Percentiles rank a stretch among this genome's conserved stretches.
Evolutionary conservation across 1,140 invertebrate genomes (phyloP).

Genomic region (Trachelipus rathkii): DNA sequence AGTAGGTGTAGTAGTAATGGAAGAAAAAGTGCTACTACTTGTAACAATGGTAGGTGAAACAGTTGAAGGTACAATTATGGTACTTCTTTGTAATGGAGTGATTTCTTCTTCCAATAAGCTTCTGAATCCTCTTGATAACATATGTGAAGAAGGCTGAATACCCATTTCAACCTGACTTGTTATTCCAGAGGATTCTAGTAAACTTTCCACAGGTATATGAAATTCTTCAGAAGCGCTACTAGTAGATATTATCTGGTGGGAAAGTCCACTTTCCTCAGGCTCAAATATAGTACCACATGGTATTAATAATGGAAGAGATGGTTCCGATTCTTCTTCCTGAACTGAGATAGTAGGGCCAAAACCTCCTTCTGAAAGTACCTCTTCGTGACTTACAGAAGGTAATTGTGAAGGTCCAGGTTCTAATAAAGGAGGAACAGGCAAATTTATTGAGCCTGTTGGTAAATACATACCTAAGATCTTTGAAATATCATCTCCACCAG

Average conservation of each 20-base stretch:
- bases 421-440: conserved; percentile 32
- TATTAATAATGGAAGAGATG: conserved; percentile 16
- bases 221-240: background rate
- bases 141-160: background rate
- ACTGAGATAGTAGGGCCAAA: conserved; percentile 3
- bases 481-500: conserved; percentile 41
- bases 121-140: conserved; percentile 25
- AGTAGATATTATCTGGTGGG: background rate
- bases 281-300: conserved; percentile 13
- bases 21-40: conserved; percentile 24
- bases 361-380: conserved; percentile 27
- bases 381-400: conserved; percentile 29
- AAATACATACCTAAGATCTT: conserved; percentile 43
- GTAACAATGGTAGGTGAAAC: conserved; percentile 21
- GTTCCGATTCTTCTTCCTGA: background rate
- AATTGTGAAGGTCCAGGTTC: conserved; percentile 26
- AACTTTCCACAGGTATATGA: background rate
- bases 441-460: conserved; percentile 41
- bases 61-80: conserved; percentile 22
- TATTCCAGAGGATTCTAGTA: background rate
- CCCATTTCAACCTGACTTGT: background rate
- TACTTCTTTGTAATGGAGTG: no score
- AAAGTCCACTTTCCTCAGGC: background rate
- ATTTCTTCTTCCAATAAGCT: conserved; percentile 21
- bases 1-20: conserved; percentile 20